Conservation (phyloP, 2,113 vertebrate genomes). For the Oxyruncus cristatus region DNA sequence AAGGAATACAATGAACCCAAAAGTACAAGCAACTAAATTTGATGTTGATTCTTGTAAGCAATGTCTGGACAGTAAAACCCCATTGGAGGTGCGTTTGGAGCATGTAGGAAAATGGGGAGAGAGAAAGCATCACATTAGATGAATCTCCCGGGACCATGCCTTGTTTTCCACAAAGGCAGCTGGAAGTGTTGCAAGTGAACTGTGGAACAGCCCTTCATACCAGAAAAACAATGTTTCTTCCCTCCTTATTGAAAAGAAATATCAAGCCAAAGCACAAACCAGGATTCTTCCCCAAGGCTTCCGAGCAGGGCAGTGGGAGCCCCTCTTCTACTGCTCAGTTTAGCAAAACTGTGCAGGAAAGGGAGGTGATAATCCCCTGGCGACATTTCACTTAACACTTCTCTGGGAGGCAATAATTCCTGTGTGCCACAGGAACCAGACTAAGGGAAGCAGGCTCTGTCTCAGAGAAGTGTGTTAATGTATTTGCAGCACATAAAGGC, state of each 20-base stretch:
- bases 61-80: not conserved
- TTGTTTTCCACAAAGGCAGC: not conserved
- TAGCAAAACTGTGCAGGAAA: not conserved
- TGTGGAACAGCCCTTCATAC: not conserved
- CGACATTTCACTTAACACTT: conserved; percentile 35
- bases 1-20: not conserved
- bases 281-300: not conserved
- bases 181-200: not conserved
- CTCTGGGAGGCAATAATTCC: conserved; percentile 20
- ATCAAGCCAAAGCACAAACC: not conserved
- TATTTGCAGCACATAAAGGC: not conserved
- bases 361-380: conserved; percentile 41
- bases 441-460: not conserved
- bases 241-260: not conserved
- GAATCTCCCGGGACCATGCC: not conserved
- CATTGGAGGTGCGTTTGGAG: not conserved
- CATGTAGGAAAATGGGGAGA: not conserved
- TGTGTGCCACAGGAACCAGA: not conserved
- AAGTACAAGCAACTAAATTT: not conserved
- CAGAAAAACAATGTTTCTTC: not conserved
- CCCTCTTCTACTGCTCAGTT: not conserved
- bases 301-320: not conserved
- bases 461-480: not conserved
- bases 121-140: not conserved
- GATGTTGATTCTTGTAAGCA: not conserved